A percentile compares a stretch with the other conserved stretches of the same genome.
Evolutionary conservation across 1,140 invertebrate genomes (phyloP).

Genomic region (Zaprionus gabonicus): DNA sequence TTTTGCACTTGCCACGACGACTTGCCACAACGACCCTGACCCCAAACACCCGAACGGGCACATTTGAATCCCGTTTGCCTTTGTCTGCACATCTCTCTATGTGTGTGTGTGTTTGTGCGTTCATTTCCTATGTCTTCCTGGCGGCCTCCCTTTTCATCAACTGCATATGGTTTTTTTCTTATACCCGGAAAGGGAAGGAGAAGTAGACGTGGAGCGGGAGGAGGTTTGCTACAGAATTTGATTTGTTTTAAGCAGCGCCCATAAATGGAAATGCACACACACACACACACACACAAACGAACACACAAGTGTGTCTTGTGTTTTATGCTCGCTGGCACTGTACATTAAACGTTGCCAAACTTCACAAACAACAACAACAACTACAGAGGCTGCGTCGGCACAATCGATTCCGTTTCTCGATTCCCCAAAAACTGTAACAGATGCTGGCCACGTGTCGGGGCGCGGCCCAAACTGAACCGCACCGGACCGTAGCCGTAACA

Average conservation of each 20-base stretch:
- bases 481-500: slow-evolving; percentile 10
- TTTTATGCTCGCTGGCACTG: slow-evolving; percentile 21
- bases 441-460: slow-evolving; percentile 78
- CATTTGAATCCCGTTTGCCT: slow-evolving; percentile 15
- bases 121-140: slow-evolving; percentile 46
- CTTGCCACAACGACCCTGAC: slow-evolving; percentile 68
- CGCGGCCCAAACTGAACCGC: slow-evolving; percentile 41
- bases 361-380: slow-evolving; percentile 40
- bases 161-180: slow-evolving; percentile 4
- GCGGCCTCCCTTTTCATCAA: slow-evolving; percentile 28
- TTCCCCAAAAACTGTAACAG: slow-evolving; percentile 70
- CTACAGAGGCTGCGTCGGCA: slow-evolving; percentile 32
- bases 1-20: slow-evolving; percentile 65
- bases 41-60: slow-evolving; percentile 35
- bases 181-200: not conserved
- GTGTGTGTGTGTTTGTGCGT: slow-evolving; percentile 16
- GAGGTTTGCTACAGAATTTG: slow-evolving; percentile 47
- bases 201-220: not conserved
- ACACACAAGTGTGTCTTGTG: not conserved
- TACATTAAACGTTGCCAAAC: slow-evolving; percentile 66
- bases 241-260: slow-evolving; percentile 67
- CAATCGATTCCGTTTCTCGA: slow-evolving; percentile 61
- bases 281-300: not conserved
- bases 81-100: not conserved
- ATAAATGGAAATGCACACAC: slow-evolving; percentile 21